A percentile compares a stretch with the other conserved stretches of the same genome.
These are phyloP conservation scores for Peromyscus californicus DNA, from an alignment of 2,113 vertebrate genomes.

Conservation along the genomic window DNA sequence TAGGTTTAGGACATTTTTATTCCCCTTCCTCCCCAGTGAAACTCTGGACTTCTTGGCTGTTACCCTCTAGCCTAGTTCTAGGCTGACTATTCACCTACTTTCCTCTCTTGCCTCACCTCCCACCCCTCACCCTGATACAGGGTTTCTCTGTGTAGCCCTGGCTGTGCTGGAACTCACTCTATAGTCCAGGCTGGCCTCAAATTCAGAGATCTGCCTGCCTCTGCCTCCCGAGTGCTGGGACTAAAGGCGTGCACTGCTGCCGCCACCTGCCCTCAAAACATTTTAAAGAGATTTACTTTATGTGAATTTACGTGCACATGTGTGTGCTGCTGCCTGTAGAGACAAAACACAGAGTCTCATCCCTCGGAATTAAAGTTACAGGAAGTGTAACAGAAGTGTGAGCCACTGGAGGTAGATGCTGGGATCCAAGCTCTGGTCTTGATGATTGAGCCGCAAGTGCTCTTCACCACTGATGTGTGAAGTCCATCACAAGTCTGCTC, in stretches of 20 bases:
- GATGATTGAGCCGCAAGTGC: not conserved
- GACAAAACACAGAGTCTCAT: not conserved
- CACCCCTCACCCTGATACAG: not conserved
- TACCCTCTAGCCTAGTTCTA: not conserved
- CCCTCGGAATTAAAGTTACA: not conserved
- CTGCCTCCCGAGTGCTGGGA: not conserved
- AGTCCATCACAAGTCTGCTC: not conserved
- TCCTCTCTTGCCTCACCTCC: not conserved
- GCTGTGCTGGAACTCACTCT: not conserved
- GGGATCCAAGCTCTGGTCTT: not conserved
- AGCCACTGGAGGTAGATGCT: not conserved
- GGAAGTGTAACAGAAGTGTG: too few species aligned
- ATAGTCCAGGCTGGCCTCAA: too few species aligned
- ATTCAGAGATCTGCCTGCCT: not conserved
- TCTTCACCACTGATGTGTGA: not conserved
- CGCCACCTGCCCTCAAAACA: not conserved
- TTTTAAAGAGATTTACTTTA: not conserved
- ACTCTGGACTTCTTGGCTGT: not conserved
- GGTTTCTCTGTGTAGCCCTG: not conserved
- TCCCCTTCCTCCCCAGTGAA: not conserved
- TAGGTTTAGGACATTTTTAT: slow-evolving; percentile 9
- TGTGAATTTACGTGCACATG: not conserved
- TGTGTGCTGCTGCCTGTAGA: not conserved
- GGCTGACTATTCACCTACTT: not conserved
- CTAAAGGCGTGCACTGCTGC: not conserved